Evolutionary conservation across 2,888 invertebrate genomes (phyloP), one percentile per base, ranked within the genome.

Genomic region (Cataglyphis altisquamis): DNA sequence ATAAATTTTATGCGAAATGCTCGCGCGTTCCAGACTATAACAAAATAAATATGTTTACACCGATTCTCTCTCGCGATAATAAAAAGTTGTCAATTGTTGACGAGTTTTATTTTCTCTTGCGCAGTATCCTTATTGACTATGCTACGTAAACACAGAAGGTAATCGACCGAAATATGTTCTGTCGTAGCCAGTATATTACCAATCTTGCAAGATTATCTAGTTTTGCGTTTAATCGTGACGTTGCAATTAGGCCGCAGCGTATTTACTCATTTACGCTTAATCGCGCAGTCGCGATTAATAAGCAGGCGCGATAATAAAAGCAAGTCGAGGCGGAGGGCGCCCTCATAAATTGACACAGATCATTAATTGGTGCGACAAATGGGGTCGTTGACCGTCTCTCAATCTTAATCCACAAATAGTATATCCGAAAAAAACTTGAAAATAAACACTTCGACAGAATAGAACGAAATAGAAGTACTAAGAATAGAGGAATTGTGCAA

Each of bases 331-430:
- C 41, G 41, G 3, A 36, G 32, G 32, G 4, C 32, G 32, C 32
- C 32, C 73, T 82, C 48, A 64, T 63, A 74, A 67, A 88, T 87
- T 87, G 89, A 82, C 87, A 88, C 83, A 84, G 74, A 81, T 89
- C 83, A 83, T 88, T 88, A 89, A 88, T 89, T 88, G 82, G 63
- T 70, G 15, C 82, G 63, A 73, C 85, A 82, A 85, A 78, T 45
- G 75, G 9, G 89, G 87, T 75, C 85, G 62, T 29, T 82, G 88
- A 84, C 85, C 87, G 86, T 39, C 75, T 29, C 57, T 45, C 66
- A 57, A 84, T 87, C 87, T 84, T 87, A 75, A 88, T 72, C 68
- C 66, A 80, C 72, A 78, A 52, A 52, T 52, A 82, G 78, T 64
- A 80, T 80, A 15, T n/a, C 15, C n/a, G 9, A 12, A 45, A 72